phyloP scores from a whole-genome alignment of 2,113 vertebrate species.

The Phalacrocorax brasilianus region DNA sequence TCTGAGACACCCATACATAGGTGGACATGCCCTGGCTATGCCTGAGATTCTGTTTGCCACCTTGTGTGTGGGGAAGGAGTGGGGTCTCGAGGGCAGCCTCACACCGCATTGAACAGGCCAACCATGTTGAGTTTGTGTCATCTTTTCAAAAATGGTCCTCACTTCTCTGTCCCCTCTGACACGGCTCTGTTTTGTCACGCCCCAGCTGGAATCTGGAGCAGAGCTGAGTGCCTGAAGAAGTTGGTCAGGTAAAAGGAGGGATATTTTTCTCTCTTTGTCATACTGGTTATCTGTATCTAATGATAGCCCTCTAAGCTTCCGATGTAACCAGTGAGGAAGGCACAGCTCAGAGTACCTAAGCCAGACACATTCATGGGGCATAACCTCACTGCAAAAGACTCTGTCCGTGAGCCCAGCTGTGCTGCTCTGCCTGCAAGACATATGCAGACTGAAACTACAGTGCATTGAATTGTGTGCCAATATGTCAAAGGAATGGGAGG shows the following conservation, averaged over 20 bases:
- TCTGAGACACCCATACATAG: background rate
- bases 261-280: background rate
- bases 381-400: background rate
- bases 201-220: background rate
- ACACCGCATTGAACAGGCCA: background rate
- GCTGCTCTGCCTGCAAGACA: background rate
- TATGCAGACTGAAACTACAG: background rate
- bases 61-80: background rate
- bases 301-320: background rate
- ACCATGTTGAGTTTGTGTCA: background rate
- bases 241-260: background rate
- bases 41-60: background rate
- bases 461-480: background rate
- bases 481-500: background rate
- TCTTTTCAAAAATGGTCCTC: background rate
- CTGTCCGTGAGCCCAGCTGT: background rate
- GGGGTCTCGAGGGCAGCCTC: background rate
- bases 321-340: background rate
- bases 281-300: background rate
- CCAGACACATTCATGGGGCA: rapidly evolving
- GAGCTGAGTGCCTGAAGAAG: background rate
- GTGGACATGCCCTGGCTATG: background rate
- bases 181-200: background rate
- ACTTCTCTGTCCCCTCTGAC: background rate
- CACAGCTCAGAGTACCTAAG: background rate